phyloP scores from a whole-genome alignment of 2,888 invertebrate genomes.

The Heliconius hortense region DNA sequence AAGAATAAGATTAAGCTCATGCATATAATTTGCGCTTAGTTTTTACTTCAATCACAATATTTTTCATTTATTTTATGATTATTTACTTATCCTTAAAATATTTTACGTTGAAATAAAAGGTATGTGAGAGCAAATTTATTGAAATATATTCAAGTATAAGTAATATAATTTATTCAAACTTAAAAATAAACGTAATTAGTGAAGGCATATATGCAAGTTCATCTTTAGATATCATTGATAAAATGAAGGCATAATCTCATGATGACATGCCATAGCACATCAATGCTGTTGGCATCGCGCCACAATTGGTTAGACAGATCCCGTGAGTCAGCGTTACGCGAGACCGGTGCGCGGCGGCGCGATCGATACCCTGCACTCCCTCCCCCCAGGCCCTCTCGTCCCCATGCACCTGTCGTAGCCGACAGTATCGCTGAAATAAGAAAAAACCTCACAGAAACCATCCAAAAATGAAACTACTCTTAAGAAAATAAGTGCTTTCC shows the following conservation, averaged over 20 bases:
- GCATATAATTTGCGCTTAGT: neutral
- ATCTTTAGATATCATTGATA: constrained; percentile 40
- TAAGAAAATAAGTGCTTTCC: constrained; percentile 51
- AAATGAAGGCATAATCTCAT: constrained; percentile 61
- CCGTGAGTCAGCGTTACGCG: constrained; percentile 71
- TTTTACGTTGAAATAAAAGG: neutral
- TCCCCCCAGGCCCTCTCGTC: constrained; percentile 51
- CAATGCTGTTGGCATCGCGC: constrained; percentile 69
- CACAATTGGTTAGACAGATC: constrained; percentile 56
- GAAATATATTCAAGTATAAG: neutral
- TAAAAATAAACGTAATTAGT: neutral
- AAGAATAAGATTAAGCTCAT: neutral
- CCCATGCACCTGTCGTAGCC: constrained; percentile 53
- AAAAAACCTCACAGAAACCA: constrained; percentile 51
- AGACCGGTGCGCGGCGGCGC: constrained; percentile 70
- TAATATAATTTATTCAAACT: neutral
- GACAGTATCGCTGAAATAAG: constrained; percentile 53
- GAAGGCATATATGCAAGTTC: neutral
- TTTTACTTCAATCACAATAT: neutral
- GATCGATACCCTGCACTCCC: constrained; percentile 76
- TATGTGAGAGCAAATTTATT: neutral
- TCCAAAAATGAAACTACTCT: constrained; percentile 48
- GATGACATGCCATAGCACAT: constrained; percentile 63
- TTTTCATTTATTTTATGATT: neutral
- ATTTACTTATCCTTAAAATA: neutral